Evolutionary conservation across 2,797 vertebrate genomes (phyloP).

Genomic region (Ataeniobius toweri): DNA sequence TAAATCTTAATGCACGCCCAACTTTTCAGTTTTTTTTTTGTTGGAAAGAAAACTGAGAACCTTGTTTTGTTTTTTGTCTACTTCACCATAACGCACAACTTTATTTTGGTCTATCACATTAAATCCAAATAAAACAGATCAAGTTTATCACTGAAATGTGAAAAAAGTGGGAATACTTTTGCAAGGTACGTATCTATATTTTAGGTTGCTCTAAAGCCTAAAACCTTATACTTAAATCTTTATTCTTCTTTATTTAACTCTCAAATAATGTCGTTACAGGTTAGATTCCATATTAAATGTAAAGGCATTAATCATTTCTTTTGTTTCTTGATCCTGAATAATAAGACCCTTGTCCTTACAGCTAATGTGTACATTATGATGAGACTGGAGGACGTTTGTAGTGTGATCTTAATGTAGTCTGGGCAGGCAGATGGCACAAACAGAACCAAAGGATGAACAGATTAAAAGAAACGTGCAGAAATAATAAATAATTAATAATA

Average conservation of each 20-base stretch:
- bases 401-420: conserved; percentile 13
- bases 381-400: conserved; percentile 36
- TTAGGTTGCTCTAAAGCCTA: background rate
- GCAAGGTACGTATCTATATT: background rate
- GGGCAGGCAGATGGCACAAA: background rate
- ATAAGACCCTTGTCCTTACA: background rate
- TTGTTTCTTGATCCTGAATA: background rate
- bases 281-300: background rate
- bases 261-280: background rate
- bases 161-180: background rate
- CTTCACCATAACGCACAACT: background rate
- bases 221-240: background rate
- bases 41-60: background rate
- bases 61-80: background rate
- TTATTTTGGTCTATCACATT: background rate
- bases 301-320: background rate
- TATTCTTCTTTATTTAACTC: background rate
- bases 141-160: background rate
- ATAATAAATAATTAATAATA: background rate
- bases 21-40: background rate
- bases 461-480: background rate
- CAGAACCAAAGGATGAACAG: background rate
- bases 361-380: conserved; percentile 28
- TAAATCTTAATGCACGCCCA: background rate
- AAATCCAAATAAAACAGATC: background rate